A percentile compares a stretch with the other conserved stretches of the same genome.
phyloP scores from a whole-genome alignment of 2,888 invertebrate genomes.

The Hypomecis atomaria region DNA sequence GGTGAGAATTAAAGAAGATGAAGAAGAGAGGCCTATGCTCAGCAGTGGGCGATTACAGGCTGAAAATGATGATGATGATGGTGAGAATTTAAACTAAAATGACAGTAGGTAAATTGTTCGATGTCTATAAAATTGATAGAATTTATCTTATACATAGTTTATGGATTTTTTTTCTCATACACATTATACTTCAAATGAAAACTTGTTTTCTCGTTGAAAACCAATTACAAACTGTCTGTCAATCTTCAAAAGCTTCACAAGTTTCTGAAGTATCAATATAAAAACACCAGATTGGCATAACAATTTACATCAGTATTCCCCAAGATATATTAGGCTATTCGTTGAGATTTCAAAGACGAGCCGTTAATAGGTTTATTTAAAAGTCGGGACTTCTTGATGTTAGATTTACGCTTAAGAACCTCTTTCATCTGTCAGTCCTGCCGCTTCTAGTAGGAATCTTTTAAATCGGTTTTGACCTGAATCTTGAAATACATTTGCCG shows the following conservation, averaged over 20 bases:
- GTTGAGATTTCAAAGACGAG: slow-evolving; percentile 28
- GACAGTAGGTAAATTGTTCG: no score
- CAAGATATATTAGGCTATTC: slow-evolving; percentile 22
- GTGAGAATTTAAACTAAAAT: no score
- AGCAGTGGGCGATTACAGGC: no score
- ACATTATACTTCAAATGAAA: background rate
- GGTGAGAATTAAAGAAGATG: no score
- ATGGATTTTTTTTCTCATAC: no score
- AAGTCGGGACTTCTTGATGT: slow-evolving; percentile 30
- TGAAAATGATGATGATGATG: no score
- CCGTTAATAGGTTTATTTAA: slow-evolving; percentile 30
- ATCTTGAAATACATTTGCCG: slow-evolving; percentile 20
- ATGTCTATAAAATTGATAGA: no score
- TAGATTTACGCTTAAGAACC: slow-evolving; percentile 23
- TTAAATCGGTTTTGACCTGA: slow-evolving; percentile 37
- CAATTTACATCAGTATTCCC: slow-evolving; percentile 16
- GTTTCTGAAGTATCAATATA: slow-evolving; percentile 12
- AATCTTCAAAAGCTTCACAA: slow-evolving; percentile 16
- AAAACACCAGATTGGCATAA: slow-evolving; percentile 8
- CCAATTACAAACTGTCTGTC: slow-evolving; percentile 3
- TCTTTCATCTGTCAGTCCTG: slow-evolving; percentile 38
- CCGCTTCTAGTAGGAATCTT: slow-evolving; percentile 13
- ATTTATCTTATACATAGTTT: no score
- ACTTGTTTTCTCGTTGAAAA: slow-evolving; percentile 1
- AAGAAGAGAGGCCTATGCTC: no score